These are phyloP conservation scores for Neoaliturus tenellus DNA, from an alignment of 2,888 invertebrate species.

Conservation along the genomic window DNA sequence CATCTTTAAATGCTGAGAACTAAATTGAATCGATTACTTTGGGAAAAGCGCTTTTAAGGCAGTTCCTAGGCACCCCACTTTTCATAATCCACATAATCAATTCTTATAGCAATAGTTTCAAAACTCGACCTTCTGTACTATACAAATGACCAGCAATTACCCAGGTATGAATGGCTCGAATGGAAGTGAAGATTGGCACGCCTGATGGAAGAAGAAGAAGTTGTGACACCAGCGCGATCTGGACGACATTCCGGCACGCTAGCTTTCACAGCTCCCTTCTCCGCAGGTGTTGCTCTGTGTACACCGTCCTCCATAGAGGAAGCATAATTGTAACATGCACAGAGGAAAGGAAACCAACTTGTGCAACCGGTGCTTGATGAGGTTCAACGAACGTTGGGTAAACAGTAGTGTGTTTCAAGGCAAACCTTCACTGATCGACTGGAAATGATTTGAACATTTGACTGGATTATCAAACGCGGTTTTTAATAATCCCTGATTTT, in stretches of 20 bases:
- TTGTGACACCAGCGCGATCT: neutral
- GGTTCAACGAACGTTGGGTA: neutral
- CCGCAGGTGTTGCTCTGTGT: neutral
- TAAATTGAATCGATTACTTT: no score
- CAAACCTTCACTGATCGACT: no score
- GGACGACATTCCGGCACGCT: slow-evolving; percentile 5
- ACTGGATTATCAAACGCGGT: no score
- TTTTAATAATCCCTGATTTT: no score
- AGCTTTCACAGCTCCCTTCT: slow-evolving; percentile 3
- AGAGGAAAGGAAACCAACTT: neutral
- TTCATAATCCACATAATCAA: neutral
- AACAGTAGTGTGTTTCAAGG: neutral
- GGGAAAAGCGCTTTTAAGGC: no score
- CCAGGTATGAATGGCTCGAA: neutral
- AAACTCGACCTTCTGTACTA: neutral
- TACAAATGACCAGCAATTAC: neutral
- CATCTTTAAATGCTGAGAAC: no score
- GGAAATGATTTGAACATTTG: no score
- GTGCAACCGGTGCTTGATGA: neutral
- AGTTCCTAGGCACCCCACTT: neutral
- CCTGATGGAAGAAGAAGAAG: slow-evolving; percentile 14
- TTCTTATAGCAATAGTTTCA: neutral
- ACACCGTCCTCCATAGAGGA: neutral
- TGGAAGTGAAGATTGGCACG: slow-evolving; percentile 10
- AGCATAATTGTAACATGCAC: neutral